These are phyloP conservation scores for Heliconius ethilla DNA, from an alignment of 2,888 invertebrate genomes.

Conservation along the genomic window DNA sequence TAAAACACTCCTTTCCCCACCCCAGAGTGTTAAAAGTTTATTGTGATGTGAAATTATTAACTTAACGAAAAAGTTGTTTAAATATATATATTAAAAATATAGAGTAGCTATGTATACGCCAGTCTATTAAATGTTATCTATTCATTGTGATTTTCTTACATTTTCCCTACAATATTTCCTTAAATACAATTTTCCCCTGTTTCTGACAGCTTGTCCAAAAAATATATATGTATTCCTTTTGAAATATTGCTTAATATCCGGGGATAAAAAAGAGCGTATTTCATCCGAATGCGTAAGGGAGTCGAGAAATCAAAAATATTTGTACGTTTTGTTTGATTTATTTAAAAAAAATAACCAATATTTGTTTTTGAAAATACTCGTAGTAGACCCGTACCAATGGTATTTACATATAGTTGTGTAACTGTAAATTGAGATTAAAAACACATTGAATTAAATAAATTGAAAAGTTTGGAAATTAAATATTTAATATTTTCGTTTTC, in stretches of 20 bases:
- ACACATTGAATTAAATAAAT: too few relatives aligned
- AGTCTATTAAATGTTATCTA: slow-evolving; percentile 1
- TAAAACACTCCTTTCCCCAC: too few relatives aligned
- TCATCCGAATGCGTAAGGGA: slow-evolving; percentile 34
- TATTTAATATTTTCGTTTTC: too few relatives aligned
- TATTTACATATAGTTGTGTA: too few relatives aligned
- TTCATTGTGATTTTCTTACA: slow-evolving; percentile 15
- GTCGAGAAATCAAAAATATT: slow-evolving; percentile 33
- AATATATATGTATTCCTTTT: slow-evolving; percentile 29
- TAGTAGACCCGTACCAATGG: neutral
- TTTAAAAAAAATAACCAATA: slow-evolving; percentile 13
- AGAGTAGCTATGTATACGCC: neutral
- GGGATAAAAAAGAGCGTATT: slow-evolving; percentile 35
- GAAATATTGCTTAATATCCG: slow-evolving; percentile 42
- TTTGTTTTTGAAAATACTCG: neutral
- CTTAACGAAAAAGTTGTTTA: neutral
- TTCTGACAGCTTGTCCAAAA: slow-evolving; percentile 32
- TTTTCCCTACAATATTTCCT: slow-evolving; percentile 10
- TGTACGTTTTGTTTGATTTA: slow-evolving; percentile 28
- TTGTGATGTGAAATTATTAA: neutral
- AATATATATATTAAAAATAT: neutral
- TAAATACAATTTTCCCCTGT: slow-evolving; percentile 22
- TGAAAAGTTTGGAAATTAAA: too few relatives aligned
- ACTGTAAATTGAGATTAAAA: too few relatives aligned
- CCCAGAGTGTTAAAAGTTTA: neutral